phyloP scores from a whole-genome alignment of 2,797 vertebrate genomes.

The Apogon hyalosoma region DNA sequence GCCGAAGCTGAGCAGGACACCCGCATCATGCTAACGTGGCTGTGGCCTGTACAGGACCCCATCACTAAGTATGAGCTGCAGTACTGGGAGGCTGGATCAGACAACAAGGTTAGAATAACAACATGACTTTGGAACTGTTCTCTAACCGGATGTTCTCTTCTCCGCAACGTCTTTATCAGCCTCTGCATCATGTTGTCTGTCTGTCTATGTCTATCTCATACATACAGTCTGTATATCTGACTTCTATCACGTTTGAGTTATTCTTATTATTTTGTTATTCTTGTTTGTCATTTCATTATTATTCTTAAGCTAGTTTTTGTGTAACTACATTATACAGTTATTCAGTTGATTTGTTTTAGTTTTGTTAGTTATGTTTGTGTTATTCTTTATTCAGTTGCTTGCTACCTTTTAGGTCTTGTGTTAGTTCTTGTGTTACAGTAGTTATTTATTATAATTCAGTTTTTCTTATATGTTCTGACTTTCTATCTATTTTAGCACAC shows the following conservation, averaged over 20 bases:
- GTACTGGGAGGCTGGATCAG: slow-evolving; percentile 89
- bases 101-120: slow-evolving; percentile 86
- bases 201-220: background rate
- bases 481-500: background rate
- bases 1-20: slow-evolving; percentile 93
- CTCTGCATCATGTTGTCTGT: background rate
- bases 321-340: too few species aligned
- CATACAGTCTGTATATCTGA: background rate
- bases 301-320: too few species aligned
- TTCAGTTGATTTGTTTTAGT: too few species aligned
- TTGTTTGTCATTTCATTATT: too few species aligned
- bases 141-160: slow-evolving; percentile 18
- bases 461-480: too few species aligned
- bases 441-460: too few species aligned
- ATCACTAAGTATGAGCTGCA: slow-evolving; percentile 92
- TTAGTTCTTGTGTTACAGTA: too few species aligned
- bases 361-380: too few species aligned
- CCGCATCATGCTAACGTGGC: slow-evolving; percentile 90
- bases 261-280: too few species aligned
- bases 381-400: too few species aligned
- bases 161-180: background rate
- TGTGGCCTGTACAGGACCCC: slow-evolving; percentile 92
- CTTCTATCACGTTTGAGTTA: background rate
- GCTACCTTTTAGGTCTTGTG: too few species aligned
- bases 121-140: slow-evolving; percentile 17